Evolutionary conservation across 2,113 vertebrate genomes (phyloP).

Genomic region (Proterorhinus semilunaris): DNA sequence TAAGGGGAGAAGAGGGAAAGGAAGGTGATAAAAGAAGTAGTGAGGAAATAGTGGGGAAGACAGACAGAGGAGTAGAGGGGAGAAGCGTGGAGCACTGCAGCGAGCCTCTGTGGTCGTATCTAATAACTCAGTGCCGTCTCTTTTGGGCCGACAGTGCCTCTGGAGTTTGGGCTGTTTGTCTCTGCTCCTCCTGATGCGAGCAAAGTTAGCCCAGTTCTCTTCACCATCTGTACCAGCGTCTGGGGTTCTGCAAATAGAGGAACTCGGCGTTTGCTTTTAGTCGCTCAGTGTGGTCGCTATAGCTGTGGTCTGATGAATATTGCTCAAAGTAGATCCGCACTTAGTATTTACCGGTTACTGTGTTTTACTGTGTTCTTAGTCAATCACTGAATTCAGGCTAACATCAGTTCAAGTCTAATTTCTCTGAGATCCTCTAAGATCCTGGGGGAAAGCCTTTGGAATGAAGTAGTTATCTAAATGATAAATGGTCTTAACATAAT

Average conservation of each 20-base stretch:
- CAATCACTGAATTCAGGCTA: no score
- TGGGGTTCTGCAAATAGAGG: background rate
- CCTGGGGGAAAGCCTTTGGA: no score
- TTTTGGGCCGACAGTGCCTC: slow-evolving; percentile 8
- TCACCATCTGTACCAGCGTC: background rate
- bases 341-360: no score
- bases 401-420: no score
- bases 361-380: no score
- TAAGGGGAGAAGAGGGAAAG: background rate
- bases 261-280: background rate
- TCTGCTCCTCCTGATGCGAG: slow-evolving; percentile 10
- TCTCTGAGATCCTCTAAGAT: no score
- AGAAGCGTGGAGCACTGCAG: slow-evolving; percentile 41
- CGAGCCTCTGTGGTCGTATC: slow-evolving; percentile 28
- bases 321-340: no score
- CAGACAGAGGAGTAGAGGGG: background rate
- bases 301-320: no score
- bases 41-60: background rate
- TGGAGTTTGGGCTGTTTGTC: slow-evolving; percentile 27
- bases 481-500: no score
- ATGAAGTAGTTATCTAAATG: no score
- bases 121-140: slow-evolving; percentile 9
- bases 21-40: background rate
- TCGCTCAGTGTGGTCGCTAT: no score
- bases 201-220: slow-evolving; percentile 1